These are phyloP conservation scores for Drosophila lutescens DNA, from an alignment of 2,888 invertebrate species.

Conservation along the genomic window DNA sequence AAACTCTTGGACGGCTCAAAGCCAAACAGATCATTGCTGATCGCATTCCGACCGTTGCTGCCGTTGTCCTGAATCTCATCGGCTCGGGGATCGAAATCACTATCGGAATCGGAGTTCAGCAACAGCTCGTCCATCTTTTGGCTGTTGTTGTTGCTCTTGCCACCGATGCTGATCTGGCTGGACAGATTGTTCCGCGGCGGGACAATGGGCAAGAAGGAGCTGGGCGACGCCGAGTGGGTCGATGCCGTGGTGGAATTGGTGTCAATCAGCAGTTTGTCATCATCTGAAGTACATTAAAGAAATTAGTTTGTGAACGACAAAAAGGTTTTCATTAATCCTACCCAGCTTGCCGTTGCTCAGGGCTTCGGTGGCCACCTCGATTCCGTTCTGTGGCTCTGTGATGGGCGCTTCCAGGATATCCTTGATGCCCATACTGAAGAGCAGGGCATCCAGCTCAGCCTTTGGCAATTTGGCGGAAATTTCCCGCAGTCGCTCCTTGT, in stretches of 20 bases:
- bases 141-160: constrained; percentile 89
- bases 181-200: constrained; percentile 83
- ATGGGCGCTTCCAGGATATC: constrained; percentile 85
- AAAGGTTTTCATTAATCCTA: constrained; percentile 25
- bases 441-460: constrained; percentile 84
- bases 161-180: constrained; percentile 85
- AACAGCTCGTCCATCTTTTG: constrained; percentile 91
- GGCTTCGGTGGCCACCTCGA: constrained; percentile 55
- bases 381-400: constrained; percentile 45
- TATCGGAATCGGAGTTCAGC: constrained; percentile 91
- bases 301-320: not conserved
- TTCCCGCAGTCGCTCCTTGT: constrained; percentile 92
- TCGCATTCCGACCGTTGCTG: constrained; percentile 75
- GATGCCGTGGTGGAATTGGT: constrained; percentile 80
- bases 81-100: constrained; percentile 95
- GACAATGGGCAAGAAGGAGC: constrained; percentile 83
- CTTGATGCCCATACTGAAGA: constrained; percentile 86
- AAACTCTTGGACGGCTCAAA: constrained; percentile 84
- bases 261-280: constrained; percentile 83
- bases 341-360: constrained; percentile 73
- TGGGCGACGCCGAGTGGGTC: constrained; percentile 74
- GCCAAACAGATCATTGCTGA: constrained; percentile 84
- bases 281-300: constrained; percentile 51
- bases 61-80: constrained; percentile 86
- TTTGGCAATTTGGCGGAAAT: constrained; percentile 85